Conservation (phyloP, 1,140 invertebrate genomes). For the Propsilocerus akamusi region DNA sequence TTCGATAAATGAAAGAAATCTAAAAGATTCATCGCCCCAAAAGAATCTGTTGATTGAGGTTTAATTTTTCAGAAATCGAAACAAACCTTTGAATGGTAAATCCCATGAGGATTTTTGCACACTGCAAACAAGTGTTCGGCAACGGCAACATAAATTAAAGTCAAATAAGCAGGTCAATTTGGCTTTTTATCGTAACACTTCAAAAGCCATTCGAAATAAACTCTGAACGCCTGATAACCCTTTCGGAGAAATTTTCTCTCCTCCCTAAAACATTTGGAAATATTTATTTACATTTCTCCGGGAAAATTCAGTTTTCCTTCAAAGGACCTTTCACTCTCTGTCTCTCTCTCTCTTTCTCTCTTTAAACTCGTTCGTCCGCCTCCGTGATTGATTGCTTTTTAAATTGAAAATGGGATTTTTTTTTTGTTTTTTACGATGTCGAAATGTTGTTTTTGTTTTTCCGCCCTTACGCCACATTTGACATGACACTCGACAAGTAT, state of each 20-base stretch:
- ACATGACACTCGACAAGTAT: background rate
- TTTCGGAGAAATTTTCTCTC: background rate
- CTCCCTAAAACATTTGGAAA: too few species aligned
- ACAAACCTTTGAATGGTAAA: background rate
- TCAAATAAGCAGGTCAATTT: slow-evolving; percentile 1
- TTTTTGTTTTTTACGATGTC: background rate
- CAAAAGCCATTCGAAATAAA: background rate
- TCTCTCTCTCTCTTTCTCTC: too few species aligned
- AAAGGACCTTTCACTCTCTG: too few species aligned
- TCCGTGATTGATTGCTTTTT: slow-evolving; percentile 2
- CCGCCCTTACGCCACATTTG: too few species aligned
- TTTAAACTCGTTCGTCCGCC: too few species aligned
- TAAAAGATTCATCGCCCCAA: too few species aligned
- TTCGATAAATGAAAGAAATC: too few species aligned
- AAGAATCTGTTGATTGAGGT: too few species aligned
- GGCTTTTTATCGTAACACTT: background rate
- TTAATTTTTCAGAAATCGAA: too few species aligned
- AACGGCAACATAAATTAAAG: slow-evolving; percentile 4
- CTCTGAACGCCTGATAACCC: too few species aligned
- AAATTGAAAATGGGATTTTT: slow-evolving; percentile 4
- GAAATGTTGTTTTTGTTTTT: background rate
- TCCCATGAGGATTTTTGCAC: background rate
- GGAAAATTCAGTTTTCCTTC: too few species aligned
- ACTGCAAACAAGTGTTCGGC: background rate
- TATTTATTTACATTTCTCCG: too few species aligned